Evolutionary conservation across 2,797 vertebrate species (phyloP), one percentile per base, ranked within the genome.

Genomic region (Philypnodon macrostomus): DNA sequence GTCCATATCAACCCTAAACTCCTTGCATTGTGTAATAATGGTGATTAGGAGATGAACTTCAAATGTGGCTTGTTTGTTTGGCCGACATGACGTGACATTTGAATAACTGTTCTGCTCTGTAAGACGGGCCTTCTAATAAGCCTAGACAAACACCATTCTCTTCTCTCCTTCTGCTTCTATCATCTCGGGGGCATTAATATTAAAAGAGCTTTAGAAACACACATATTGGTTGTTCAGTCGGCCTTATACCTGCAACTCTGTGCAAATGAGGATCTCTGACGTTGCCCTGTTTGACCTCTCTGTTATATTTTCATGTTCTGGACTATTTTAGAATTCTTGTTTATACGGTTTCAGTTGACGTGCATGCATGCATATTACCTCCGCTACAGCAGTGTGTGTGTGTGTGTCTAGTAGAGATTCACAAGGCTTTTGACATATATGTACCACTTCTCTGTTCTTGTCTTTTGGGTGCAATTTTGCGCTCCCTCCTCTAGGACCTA

Each of bases 391-490:
- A n/a, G n/a, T n/a, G n/a, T n/a, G n/a, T n/a, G n/a, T n/a, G n/a
- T 59, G 35, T 42, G 26, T 38, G 44, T 27, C 15, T 50, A 35
- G 14, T 18, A 1, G 30, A 13, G 44, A 44, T 70, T 31, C 50
- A 47, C 46, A 61, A 51, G 53, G 53, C 63, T 56, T n/a, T 66
- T 61, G 42, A 74, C 53, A 73, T 15, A 16, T 27, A 44, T 68
- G 50, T 58, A 27, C 52, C 33, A 67, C 17, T 71, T 59, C 62
- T 63, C 67, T 40, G 24, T 32, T 52, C 53, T 32, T 67, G 87
- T 91, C 87, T 89, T 89, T 80, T 81, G 87, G 85, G 86, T 89
- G 79, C 87, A 88, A 88, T 90, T 90, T 87, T 56, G 68, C 63
- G 71, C 77, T 85, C 77, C 77, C 68, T 87, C 85, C 88, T 85